Base-by-base conservation (phyloP, 1,140 invertebrate species). In the Anagrus nilaparvatae region DNA sequence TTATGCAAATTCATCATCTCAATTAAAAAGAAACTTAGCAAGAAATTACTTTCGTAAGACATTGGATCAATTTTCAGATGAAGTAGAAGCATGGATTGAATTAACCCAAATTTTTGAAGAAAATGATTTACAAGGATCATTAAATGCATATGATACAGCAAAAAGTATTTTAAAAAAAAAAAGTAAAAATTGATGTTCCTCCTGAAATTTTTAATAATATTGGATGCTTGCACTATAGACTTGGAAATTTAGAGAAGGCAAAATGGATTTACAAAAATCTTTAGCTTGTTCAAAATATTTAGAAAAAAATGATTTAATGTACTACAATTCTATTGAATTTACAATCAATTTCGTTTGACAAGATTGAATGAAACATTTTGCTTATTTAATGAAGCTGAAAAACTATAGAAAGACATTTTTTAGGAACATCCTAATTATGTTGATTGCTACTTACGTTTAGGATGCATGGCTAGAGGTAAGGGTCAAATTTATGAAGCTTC, bases 41-140 rank as follows among this genome's bases (percentile, higher is more conserved):
- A 87, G 88, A 62, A 84, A 82, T 53, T 86, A 92, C 65, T 65
- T 91, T 10, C 84, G 87, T 54, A 92, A 91, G 66, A 84, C 97
- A 7, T 97, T 94, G 1, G 92, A 97, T 61, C 88, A 95, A 63
- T 93, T 93, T 63, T 89, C 93, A 0, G 94, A 99, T 55, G 96
- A 99, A 67, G 88, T 98, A 3, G 96, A 99, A 64, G 95, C 93
- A 1, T 97, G 95, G 90, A 97, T 99, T 49, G 95, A 99, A 65
- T 67, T 98, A 34, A 95, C 95, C 1, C 95, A 98, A 69, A 96
- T 99, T 56, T 71, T 97, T 25, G 94, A 98, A 59, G 89, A 96
- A 57, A 85, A 81, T 54, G 94, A 98, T 76, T 72, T 94, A 20
- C 84, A 84, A 62, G 81, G 73, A 36, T 64, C 94, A 3, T 63